Evolutionary conservation across 1,140 invertebrate genomes (phyloP), one percentile per base, ranked within the genome.

Genomic region (Drosophila burlai): DNA sequence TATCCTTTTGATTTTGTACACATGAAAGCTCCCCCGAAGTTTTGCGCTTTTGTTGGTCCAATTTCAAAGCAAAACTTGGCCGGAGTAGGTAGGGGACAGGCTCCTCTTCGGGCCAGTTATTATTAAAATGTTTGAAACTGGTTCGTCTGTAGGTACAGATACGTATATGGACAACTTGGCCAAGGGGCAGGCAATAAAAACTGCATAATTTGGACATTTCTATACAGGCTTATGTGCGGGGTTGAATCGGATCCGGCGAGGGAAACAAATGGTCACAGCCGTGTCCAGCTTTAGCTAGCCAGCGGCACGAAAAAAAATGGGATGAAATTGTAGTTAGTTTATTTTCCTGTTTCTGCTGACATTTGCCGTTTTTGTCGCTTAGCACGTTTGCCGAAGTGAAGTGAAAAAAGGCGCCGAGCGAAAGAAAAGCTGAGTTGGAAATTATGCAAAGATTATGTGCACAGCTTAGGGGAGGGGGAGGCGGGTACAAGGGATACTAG

Each of bases 361-460:
- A 87, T 83, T 83, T 75, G 85, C 80, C 73, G 54, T 83, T 83
- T 79, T 79, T 61, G 58, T 67, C 42, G 77, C 66, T 66, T 50
- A 57, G 55, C 73, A 69, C 69, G 77, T 69, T 47, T 13, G 61
- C 31, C 47, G 47, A 40, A 50, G 49, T 46, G 40, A 10, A 61
- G 50, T 40, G 9, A 52, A 76, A 67, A 76, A 67, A 52, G 26
- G 45, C 42, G 36, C 16, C 58, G 40, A 31, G 26, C 55, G 13
- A 63, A 38, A 49, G 38, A 71, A 54, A 67, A 63, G 59, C 62
- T 58, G 72, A 79, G 65, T 31, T 67, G 67, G 81, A 90, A 89
- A 89, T 90, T 89, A 89, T 89, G 85, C 85, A 80, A 89, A 90
- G 86, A 90, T 89, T 89, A 77, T 89, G 79, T 82, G 85, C 79